Evolutionary conservation across 1,140 invertebrate genomes (phyloP), one percentile per base, ranked within the genome.

Genomic region (Achroia grisella): DNA sequence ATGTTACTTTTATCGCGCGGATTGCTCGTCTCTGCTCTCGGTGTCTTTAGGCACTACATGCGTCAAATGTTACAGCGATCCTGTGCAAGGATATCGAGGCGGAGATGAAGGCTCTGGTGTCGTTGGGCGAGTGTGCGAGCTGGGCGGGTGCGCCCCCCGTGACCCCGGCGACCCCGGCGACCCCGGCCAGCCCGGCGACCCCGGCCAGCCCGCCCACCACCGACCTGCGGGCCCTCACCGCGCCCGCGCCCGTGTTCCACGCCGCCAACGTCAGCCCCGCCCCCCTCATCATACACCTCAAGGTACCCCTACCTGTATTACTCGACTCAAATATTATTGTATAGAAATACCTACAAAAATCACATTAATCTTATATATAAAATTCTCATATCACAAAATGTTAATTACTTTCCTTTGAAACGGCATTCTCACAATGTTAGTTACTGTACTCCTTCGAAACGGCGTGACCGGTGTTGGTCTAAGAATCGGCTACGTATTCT

Each of bases 81-180:
- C 62, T 82, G 1, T 77, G 75, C 41, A 82, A 79, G 40, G 60
- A 74, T 48, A 64, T 82, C n/a, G 60, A 74, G 29, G 49, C 54
- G 1, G 78, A 82, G 11, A 57, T 76, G 56, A 64, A 61, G 30
- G 59, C 55, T 0, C 48, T 79, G 0, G 9, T 71, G 10, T 49
- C 52, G 1, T 11, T 66, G 3, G 61, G 67, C 0, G 63, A 70
- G 1, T 32, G 44, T 1, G 46, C 43, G 1, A 23, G 17, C 2
- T 6, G 17, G 17, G 17, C 17, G 17, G 17, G 17, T 23, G 6
- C 17, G 2, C 2, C 17, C 17, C 17, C 1, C 4, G 42, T 15
- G 6, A 2, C 17, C 2, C 17, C 17, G 17, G 17, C n/a, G n/a
- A n/a, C n/a, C 1, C 1, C 33, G 12, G 5, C 3, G 3, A 1